Conservation (phyloP, 2,888 invertebrate species). For the Cheilosia scutellata region DNA sequence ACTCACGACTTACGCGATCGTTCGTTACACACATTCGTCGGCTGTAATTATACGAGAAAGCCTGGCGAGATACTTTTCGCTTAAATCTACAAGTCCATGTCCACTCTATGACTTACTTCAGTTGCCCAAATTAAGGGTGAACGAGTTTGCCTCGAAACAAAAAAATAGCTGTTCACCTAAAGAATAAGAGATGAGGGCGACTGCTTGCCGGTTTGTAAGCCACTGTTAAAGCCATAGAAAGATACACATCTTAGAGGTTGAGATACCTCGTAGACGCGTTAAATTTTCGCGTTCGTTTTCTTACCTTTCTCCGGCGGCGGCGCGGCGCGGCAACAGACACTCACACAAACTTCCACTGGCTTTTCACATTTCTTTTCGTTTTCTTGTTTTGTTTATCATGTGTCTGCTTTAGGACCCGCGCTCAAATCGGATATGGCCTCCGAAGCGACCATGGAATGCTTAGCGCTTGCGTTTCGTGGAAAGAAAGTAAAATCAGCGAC, state of each 20-base stretch:
- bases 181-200: slow-evolving; percentile 18
- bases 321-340: neutral
- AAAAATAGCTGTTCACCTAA: slow-evolving; percentile 58
- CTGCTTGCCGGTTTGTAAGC: slow-evolving; percentile 52
- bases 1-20: slow-evolving; percentile 39
- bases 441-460: slow-evolving; percentile 61
- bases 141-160: slow-evolving; percentile 22
- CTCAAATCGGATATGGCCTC: slow-evolving; percentile 40
- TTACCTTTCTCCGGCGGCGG: slow-evolving; percentile 62
- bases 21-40: slow-evolving; percentile 10
- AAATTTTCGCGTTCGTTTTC: slow-evolving; percentile 60
- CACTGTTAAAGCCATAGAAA: slow-evolving; percentile 53
- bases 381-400: slow-evolving; percentile 59
- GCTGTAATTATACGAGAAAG: slow-evolving; percentile 43
- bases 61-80: slow-evolving; percentile 14
- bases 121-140: slow-evolving; percentile 53
- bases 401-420: slow-evolving; percentile 59
- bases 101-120: slow-evolving; percentile 21
- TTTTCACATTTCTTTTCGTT: slow-evolving; percentile 39
- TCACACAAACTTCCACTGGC: neutral
- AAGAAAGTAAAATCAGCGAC: slow-evolving; percentile 72
- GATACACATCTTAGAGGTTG: slow-evolving; percentile 6
- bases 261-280: slow-evolving; percentile 15
- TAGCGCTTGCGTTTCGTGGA: slow-evolving; percentile 66
- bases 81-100: slow-evolving; percentile 1